These are phyloP conservation scores for Pandemis heparana DNA, from an alignment of 2,888 invertebrate species.

Conservation along the genomic window DNA sequence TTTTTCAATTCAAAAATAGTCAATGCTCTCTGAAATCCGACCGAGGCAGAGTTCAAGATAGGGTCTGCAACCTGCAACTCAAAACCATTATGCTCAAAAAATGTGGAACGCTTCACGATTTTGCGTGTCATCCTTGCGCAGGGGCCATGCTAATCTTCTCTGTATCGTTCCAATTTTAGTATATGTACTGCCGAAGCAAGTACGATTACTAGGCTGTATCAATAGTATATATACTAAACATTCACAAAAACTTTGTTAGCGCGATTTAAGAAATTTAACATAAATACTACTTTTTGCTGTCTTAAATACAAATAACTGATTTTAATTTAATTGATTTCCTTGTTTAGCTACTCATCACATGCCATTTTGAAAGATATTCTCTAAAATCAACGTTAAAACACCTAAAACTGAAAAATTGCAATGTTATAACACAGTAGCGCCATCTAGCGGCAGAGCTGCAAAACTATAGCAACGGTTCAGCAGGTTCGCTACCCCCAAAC, in stretches of 20 bases:
- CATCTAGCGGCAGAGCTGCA: conserved; percentile 1
- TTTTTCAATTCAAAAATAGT: too few species aligned
- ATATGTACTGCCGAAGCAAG: conserved; percentile 75
- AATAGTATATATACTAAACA: conserved; percentile 43
- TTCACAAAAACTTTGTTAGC: conserved; percentile 44
- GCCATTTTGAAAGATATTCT: neutral
- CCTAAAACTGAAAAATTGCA: neutral
- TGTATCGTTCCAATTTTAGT: conserved; percentile 75
- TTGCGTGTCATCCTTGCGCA: conserved; percentile 77
- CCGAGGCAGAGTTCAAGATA: too few species aligned
- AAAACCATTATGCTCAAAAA: conserved; percentile 57
- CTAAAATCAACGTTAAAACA: neutral
- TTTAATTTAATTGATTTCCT: neutral
- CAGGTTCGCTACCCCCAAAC: neutral
- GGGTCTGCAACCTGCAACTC: neutral
- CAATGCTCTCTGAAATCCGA: too few species aligned
- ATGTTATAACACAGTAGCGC: neutral
- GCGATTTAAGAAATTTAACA: conserved; percentile 43
- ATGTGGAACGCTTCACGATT: conserved; percentile 75
- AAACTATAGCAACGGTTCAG: neutral
- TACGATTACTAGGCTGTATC: conserved; percentile 18
- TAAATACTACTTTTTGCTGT: neutral
- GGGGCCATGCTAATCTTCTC: conserved; percentile 76
- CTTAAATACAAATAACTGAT: neutral
- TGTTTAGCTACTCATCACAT: neutral